phyloP scores from a whole-genome alignment of 2,113 vertebrate genomes.

The Rhea americana region DNA sequence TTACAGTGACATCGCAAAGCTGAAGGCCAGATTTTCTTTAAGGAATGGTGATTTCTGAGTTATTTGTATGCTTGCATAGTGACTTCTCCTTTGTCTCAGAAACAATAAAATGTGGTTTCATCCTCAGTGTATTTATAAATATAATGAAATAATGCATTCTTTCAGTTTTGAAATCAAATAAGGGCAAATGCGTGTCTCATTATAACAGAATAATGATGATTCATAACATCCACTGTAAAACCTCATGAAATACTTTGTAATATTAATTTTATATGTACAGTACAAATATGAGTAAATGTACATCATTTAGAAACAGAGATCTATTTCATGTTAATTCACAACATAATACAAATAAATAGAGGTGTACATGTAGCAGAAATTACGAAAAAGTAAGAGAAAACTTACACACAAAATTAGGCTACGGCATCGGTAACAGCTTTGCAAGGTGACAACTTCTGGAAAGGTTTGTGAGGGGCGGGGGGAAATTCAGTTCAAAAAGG shows the following conservation, averaged over 20 bases:
- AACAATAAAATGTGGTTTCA: not conserved
- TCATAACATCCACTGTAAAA: not conserved
- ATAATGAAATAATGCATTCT: not conserved
- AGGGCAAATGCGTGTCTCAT: not conserved
- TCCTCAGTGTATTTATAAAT: not conserved
- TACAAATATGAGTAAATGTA: not conserved
- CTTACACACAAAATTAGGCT: not conserved
- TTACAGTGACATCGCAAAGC: not conserved
- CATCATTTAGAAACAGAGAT: not conserved
- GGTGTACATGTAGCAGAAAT: not conserved
- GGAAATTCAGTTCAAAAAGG: not conserved
- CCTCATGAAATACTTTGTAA: not conserved
- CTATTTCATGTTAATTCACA: not conserved
- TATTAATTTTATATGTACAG: not conserved
- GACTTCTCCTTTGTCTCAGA: not conserved
- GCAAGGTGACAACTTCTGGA: not conserved
- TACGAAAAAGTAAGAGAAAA: not conserved
- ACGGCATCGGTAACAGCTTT: not conserved
- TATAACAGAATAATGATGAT: not conserved
- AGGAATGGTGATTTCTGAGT: not conserved
- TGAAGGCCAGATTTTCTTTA: not conserved
- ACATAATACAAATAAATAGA: not conserved
- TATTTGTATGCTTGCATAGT: not conserved
- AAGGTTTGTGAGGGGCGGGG: not conserved
- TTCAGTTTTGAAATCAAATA: not conserved